Evolutionary conservation across 2,797 vertebrate genomes (phyloP), one percentile per base, ranked within the genome.

Genomic region (Acanthornis magna): DNA sequence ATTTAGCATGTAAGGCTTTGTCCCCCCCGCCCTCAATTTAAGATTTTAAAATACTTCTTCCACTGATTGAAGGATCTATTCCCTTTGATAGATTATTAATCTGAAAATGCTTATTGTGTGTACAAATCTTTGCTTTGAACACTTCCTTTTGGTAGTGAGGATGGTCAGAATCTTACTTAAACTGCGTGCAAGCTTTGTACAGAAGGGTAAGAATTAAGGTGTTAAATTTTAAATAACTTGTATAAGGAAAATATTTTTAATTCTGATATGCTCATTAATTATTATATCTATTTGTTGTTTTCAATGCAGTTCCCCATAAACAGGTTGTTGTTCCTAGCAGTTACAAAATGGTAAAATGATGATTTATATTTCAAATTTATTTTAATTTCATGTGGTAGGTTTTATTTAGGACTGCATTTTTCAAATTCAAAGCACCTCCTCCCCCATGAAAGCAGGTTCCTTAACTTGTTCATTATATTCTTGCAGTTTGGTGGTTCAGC

Each of bases 1-100:
- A 97, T 97, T 97, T 97, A 98, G 98, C 98, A 98, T 98, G 98
- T 97, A 97, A 98, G 97, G 97, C 97, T 98, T 98, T 97, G 97
- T 97, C 96, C 91, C 92, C 75, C 84, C 95, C 54, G 85, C 93
- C 95, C 94, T 94, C 93, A 96, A 96, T 90, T 97, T 97, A 97
- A 95, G 95, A 73, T 96, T 97, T 97, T 96, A 97, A 97, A 97
- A 96, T 95, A 96, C 78, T 97, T 95, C 96, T 97, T 97, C 96
- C 96, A 97, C 96, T 96, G 97, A 97, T 97, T 97, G 97, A 97
- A 98, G 96, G 97, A 97, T 97, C 94, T 97, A 76, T 96, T 97
- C 97, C 95, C 97, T 98, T 98, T 98, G 93, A 97, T 98, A 97
- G 88, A 91, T 91, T 95, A 97, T 96, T 96, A 97, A 97, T 97